Conservation (phyloP, 2,888 invertebrate species). For the Cryptocheilus praepositus region DNA sequence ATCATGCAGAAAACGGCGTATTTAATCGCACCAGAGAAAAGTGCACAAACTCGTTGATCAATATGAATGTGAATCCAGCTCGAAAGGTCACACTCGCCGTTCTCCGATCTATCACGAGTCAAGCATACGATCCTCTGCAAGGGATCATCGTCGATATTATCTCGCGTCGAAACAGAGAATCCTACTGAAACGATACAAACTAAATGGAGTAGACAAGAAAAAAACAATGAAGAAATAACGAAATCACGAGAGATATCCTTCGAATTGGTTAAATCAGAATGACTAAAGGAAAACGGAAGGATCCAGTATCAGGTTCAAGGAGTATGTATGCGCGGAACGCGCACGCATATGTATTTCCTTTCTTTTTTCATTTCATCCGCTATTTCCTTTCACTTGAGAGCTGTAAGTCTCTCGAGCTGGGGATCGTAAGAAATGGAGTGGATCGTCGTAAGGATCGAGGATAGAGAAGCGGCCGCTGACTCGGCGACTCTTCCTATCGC, state of each 20-base stretch:
- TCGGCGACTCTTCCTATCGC: slow-evolving; percentile 60
- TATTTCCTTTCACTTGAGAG: too few species aligned
- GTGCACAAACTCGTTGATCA: too few species aligned
- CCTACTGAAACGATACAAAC: slow-evolving; percentile 6
- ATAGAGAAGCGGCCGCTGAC: slow-evolving; percentile 60
- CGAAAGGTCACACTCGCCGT: too few species aligned
- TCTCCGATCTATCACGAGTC: too few species aligned
- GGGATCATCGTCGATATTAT: too few species aligned
- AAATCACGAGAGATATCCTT: slow-evolving; percentile 27
- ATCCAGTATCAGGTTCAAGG: background rate
- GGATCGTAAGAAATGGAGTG: slow-evolving; percentile 36
- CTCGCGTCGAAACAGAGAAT: background rate
- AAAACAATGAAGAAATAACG: slow-evolving; percentile 15
- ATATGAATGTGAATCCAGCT: too few species aligned
- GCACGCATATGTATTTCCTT: background rate
- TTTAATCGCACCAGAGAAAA: too few species aligned
- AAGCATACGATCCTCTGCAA: too few species aligned
- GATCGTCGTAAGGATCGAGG: slow-evolving; percentile 58
- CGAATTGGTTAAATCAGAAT: slow-evolving; percentile 22
- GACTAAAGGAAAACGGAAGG: slow-evolving; percentile 8
- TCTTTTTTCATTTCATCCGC: background rate
- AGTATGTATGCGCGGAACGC: slow-evolving; percentile 18
- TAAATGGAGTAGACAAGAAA: background rate
- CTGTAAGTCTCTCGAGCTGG: too few species aligned
- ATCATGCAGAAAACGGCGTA: too few species aligned